Percentiles rank a stretch among this genome's conserved stretches.
Conservation (phyloP, 2,113 vertebrate genomes). For the Vombatus ursinus region DNA sequence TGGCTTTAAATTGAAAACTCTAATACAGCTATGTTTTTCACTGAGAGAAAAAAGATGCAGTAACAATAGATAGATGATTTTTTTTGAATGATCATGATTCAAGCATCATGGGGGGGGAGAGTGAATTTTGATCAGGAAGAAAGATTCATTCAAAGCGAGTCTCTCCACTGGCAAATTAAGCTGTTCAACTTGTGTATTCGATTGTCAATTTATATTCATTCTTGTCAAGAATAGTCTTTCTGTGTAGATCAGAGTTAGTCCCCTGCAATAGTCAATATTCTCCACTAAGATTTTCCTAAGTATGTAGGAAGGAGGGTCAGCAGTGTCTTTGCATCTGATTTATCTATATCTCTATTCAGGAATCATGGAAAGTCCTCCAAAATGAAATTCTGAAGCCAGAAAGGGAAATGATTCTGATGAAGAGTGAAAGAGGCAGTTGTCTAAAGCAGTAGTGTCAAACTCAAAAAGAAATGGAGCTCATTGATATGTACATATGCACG, state of each 20-base stretch:
- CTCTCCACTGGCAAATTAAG: background rate
- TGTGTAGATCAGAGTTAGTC: background rate
- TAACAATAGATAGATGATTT: background rate
- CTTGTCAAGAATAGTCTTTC: background rate
- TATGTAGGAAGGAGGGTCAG: background rate
- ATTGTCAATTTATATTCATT: background rate
- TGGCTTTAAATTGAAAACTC: conserved; percentile 61
- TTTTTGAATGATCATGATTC: background rate
- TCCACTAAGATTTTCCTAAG: background rate
- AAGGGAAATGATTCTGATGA: background rate
- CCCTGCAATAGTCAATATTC: background rate
- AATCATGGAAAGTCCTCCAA: background rate
- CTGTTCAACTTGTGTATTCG: background rate
- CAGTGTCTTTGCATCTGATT: background rate
- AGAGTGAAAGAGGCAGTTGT: background rate
- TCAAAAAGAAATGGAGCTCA: background rate
- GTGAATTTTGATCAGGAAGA: background rate
- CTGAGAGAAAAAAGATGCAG: background rate
- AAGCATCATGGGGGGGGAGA: background rate
- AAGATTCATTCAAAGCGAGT: background rate
- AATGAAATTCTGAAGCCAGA: background rate
- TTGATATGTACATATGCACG: background rate
- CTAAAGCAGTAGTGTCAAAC: background rate
- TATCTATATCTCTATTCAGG: background rate
- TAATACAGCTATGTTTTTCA: background rate